phyloP scores from a whole-genome alignment of 2,113 vertebrate genomes.

The Trematocara stigmaticum region DNA sequence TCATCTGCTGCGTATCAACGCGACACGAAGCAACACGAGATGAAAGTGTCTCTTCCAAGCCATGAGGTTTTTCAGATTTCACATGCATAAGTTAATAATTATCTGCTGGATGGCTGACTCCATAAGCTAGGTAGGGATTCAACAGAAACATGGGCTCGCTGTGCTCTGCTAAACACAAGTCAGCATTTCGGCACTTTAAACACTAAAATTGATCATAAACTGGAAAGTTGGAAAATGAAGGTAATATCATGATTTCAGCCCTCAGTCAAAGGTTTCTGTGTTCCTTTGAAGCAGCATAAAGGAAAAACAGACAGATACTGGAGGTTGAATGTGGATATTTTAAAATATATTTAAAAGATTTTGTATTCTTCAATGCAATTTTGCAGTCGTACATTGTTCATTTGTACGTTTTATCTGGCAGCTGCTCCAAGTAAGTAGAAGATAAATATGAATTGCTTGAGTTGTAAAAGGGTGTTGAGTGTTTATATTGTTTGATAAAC shows the following conservation, averaged over 20 bases:
- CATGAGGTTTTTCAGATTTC: not conserved
- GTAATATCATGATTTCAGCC: not conserved
- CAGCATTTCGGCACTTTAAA: not conserved
- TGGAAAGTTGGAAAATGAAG: not conserved
- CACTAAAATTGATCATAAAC: not conserved
- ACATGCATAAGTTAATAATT: conserved; percentile 7
- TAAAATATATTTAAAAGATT: not conserved
- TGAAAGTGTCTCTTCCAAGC: not conserved
- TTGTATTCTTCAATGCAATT: not conserved
- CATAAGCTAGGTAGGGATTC: not conserved
- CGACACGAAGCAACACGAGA: not conserved
- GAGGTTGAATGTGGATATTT: not conserved
- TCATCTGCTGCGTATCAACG: not conserved
- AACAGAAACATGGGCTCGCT: not conserved
- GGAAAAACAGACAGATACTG: not conserved
- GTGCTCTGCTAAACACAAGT: not conserved
- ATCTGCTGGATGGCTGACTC: not conserved
- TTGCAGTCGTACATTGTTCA: not conserved
- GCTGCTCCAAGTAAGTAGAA: not conserved
- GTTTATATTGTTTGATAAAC: not conserved
- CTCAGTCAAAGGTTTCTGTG: not conserved
- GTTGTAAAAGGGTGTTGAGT: not conserved
- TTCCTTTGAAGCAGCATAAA: not conserved
- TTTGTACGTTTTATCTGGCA: too few species aligned
- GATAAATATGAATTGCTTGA: not conserved